Evolutionary conservation across 2,888 invertebrate genomes (phyloP), one percentile per base, ranked within the genome.

Genomic region (Cataglyphis cursor): DNA sequence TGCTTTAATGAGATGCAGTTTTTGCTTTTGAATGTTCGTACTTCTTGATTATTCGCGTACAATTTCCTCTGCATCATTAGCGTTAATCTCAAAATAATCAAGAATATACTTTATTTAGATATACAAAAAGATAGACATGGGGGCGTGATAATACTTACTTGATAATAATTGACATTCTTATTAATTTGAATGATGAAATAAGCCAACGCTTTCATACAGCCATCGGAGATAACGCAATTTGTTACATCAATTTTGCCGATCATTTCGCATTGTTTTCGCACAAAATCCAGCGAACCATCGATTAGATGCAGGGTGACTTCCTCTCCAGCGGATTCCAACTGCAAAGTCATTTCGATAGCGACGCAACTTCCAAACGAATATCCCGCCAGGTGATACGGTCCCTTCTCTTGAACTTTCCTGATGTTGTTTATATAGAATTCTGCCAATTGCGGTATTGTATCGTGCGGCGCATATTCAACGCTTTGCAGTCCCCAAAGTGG

Each of bases 341-440:
- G 97, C 48, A 97, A 95, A 38, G 98, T 98, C 97, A 99, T 99
- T 96, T 99, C 99, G 94, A 99, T 98, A 24, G 99, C 99, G 51
- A 99, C 97, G 90, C 97, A 97, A 61, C 98, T 98, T 86, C 99
- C 99, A 95, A 98, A 99, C 0, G 99, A 99, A 95, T 99, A 99
- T 1, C 99, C 99, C 64, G 98, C 97, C 87, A 99, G 95, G 73
- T 97, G 96, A 96, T 98, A 99, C 3, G 99, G 99, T 86, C 98
- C 98, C 83, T 96, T 95, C 10, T 97, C 96, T 95, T 98, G 98
- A 66, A 97, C 95, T 75, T 96, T 96, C 93, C 97, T 97, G 92
- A 99, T 96, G 95, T 97, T 96, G 94, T 95, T 93, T 38, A 98
- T 95, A 95, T 98, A 98, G 95, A 96, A 97, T 62, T 95, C 94